Base-by-base conservation (phyloP, 2,113 vertebrate genomes). In the Zosterops hypoxanthus region DNA sequence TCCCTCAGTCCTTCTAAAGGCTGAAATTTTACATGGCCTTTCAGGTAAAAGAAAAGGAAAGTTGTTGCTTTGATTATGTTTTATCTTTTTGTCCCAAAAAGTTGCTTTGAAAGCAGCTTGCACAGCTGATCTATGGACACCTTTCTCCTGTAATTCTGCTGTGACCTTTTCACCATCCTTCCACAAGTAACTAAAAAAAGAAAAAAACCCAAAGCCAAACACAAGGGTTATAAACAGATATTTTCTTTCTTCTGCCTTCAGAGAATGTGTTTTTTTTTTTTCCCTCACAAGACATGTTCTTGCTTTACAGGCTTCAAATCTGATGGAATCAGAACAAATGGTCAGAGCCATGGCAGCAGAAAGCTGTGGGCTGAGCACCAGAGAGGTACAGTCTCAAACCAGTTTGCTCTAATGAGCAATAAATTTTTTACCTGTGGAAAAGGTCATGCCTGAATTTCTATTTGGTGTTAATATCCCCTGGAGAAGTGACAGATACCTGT, bases 141-240 rank as follows among this genome's bases (percentile, higher is more conserved):
- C 11, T 50, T 69, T 64, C 61, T 88, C 61, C 89, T 59, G 29
- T 63, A 94, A 76, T 90, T 89, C 89, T 85, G 36, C 50, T 59
- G 57, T 82, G 84, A 95, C 94, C 91, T 95, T 89, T 92, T 50
- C 94, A 57, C 36, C n/a, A 57, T 15, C 44, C n/a, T 87, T 91
- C 57, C 46, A 77, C 28, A 81, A 89, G 14, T 11, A 84, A 82
- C 39, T 23, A 17, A 17, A 2, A 29, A 34, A 21, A 11, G 19
- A 13, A 6, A 3, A 57, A 28, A 36, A 42, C 4, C 47, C 46
- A 52, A 72, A 84, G 19, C 24, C 63, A 73, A 77, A 80, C 56
- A 21, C 73, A 88, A 59, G 55, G 26, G 3, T 71, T 89, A 33
- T 53, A 86, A 92, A 63, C 56, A 85, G 86, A 4, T 84, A 36